Conservation (phyloP, 1,140 invertebrate species). For the Yoshiicerus persimilis region DNA sequence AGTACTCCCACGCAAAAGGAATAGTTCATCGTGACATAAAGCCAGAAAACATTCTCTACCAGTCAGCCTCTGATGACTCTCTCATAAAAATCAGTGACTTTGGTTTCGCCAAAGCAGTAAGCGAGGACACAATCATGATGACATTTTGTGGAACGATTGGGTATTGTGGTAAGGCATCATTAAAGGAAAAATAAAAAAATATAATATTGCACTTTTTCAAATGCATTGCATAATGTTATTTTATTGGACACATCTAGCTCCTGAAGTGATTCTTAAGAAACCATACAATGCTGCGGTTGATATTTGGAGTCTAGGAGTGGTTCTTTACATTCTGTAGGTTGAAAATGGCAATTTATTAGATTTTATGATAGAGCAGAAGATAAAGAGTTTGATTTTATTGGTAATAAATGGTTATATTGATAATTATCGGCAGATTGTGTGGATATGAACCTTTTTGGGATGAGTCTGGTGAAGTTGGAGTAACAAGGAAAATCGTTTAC, state of each 20-base stretch:
- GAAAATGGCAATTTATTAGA: not conserved
- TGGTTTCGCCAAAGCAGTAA: slow-evolving; percentile 56
- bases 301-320: slow-evolving; percentile 62
- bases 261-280: slow-evolving; percentile 59
- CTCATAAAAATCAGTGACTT: slow-evolving; percentile 58
- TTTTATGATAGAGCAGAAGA: not conserved
- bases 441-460: slow-evolving; percentile 52
- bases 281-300: slow-evolving; percentile 57
- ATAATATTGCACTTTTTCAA: not conserved
- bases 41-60: slow-evolving; percentile 61
- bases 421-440: slow-evolving; percentile 53
- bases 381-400: not conserved
- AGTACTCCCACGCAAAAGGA: slow-evolving; percentile 58
- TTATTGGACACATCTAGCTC: slow-evolving; percentile 55
- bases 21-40: slow-evolving; percentile 57
- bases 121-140: slow-evolving; percentile 52
- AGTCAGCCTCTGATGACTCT: slow-evolving; percentile 55
- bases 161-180: slow-evolving; percentile 43
- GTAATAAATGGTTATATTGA: slow-evolving; percentile 33
- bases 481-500: slow-evolving; percentile 55
- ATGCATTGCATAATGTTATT: not conserved
- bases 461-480: slow-evolving; percentile 55
- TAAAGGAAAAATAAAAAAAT: not conserved
- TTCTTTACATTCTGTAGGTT: slow-evolving; percentile 59
- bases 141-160: slow-evolving; percentile 58